These are phyloP conservation scores for Brachypodius melanocephalos DNA, from an alignment of 2,113 vertebrate species.

Conservation along the genomic window DNA sequence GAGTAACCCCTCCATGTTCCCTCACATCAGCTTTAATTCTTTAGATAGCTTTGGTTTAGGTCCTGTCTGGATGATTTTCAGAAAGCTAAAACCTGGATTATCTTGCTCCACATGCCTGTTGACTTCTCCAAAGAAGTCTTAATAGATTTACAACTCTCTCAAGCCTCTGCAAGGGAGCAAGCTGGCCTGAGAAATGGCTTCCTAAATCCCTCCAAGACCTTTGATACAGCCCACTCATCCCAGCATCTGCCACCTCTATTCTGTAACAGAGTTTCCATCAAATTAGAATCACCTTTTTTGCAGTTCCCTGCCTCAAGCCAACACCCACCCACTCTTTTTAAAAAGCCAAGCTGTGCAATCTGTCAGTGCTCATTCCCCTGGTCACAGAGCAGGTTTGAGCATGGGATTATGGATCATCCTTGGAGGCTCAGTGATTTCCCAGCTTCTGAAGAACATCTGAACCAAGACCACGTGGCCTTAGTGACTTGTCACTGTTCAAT, in stretches of 20 bases:
- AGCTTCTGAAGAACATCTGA: conserved; percentile 18
- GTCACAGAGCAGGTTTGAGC: not conserved
- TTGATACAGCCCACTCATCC: not conserved
- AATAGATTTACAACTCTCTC: conserved; percentile 2
- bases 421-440: not conserved
- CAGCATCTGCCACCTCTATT: not conserved
- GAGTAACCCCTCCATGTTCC: not conserved
- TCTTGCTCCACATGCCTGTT: not conserved
- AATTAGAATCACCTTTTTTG: not conserved
- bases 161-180: not conserved
- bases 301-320: not conserved
- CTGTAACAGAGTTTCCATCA: not conserved
- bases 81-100: conserved; percentile 7
- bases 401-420: not conserved
- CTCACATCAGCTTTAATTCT: not conserved
- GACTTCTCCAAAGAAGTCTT: conserved; percentile 16
- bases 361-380: not conserved
- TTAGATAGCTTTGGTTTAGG: not conserved
- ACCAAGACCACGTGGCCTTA: not conserved
- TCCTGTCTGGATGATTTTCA: not conserved
- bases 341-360: not conserved
- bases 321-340: not conserved
- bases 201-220: conserved; percentile 22
- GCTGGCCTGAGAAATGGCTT: conserved; percentile 3
- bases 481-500: conserved; percentile 4